Base-by-base conservation (phyloP, 1,140 invertebrate species). In the Drosophila busckii region DNA sequence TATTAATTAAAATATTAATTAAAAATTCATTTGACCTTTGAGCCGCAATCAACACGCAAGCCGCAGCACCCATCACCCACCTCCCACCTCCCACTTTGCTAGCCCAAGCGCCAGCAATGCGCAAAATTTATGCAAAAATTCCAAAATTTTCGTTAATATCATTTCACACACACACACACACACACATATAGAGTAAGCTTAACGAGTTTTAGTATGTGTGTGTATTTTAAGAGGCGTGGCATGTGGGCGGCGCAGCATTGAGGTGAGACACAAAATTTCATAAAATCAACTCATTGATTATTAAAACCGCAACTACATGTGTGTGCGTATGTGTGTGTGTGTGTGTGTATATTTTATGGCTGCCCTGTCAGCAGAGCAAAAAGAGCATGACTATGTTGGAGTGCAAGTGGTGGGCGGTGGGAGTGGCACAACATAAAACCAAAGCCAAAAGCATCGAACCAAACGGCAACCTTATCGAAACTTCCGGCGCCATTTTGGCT, bases 231-330 rank as follows among this genome's bases (percentile, higher is more conserved):
- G 40, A 17, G 29, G 46, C 22, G 20, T 25, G 16, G 41, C 16
- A 17, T 34, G 15, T 32, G 65, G 32, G 59, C 48, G 31, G 45
- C 31, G 60, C 54, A 58, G 29, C n/a, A n/a, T n/a, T n/a, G n/a
- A n/a, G n/a, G n/a, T n/a, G n/a, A n/a, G n/a, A n/a, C n/a, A n/a
- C n/a, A n/a, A 67, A 54, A 80, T 76, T 80, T 80, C 75, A 80
- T 80, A 80, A 80, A 80, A 80, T 80, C 73, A 80, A 80, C 73
- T 82, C 73, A 80, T 80, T 80, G 73, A 80, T 80, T 80, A 80
- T 80, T 69, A 64, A 80, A 80, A 82, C 73, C 73, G 45, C 73
- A 80, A 58, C 68, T 64, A 69, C 71, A 68, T 80, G 62, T 26
- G 50, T 42, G 45, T 46, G 40, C 2, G 22, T 8, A 15, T 2